Base-by-base conservation (phyloP, 1,140 invertebrate species). In the Achatina immaculata region DNA sequence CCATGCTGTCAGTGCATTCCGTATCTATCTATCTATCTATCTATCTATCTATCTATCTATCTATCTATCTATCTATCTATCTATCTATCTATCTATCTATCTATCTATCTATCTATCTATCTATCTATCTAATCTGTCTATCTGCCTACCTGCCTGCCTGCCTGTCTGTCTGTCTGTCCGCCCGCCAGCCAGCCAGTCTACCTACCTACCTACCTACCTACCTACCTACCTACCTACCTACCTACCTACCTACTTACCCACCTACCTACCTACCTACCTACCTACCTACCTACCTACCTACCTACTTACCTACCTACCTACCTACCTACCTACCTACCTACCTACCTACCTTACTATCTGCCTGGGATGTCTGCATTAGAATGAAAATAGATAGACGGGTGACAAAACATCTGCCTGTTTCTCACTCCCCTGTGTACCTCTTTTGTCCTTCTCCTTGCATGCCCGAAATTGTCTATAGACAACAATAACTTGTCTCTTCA, bases 21-120 rank as follows among this genome's bases (percentile, higher is more conserved):
- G 7, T 24, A 14, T 58, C 55, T 58, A n/a, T n/a, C 55, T 58
- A 58, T n/a, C 55, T 58, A 58, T 58, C 55, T 58, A 58, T 14
- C 55, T 14, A 58, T n/a, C 55, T n/a, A 58, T 58, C 55, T 58
- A 58, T 58, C 55, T 21, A n/a, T n/a, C 11, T 21, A 58, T n/a
- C 55, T 58, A 58, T 58, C 55, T 58, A 58, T n/a, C 55, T 58
- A 58, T n/a, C 55, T 58, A n/a, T n/a, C 55, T 58, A n/a, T n/a
- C 55, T 58, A n/a, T n/a, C 55, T 58, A 58, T n/a, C 55, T 58
- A 58, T 58, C 55, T 58, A 58, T 14, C 55, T 14, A 58, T n/a
- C 55, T 58, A 58, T n/a, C 11, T 58, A 58, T 58, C 55, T 58
- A 58, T 58, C 55, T 21, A n/a, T n/a, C 11, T 21, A 58, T n/a